These are phyloP conservation scores for Tetragonisca angustula DNA, from an alignment of 2,888 invertebrate genomes.

Conservation along the genomic window DNA sequence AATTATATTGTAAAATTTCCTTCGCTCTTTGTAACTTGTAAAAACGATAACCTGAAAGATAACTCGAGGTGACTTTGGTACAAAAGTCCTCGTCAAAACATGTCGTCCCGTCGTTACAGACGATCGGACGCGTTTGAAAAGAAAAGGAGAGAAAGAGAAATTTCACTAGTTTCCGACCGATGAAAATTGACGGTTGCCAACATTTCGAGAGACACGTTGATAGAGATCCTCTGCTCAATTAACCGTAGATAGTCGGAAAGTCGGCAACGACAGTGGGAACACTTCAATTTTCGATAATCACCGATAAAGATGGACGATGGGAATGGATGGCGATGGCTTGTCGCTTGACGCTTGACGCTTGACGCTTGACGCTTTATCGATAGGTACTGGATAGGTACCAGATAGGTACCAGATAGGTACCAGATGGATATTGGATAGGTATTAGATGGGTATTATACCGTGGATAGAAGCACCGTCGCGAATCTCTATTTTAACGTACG, in stretches of 20 bases:
- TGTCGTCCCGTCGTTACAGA: too few relatives aligned
- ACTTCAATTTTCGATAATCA: not conserved
- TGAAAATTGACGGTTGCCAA: not conserved
- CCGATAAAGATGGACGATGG: constrained; percentile 13
- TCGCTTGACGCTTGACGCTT: too few relatives aligned
- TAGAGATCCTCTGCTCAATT: constrained; percentile 1
- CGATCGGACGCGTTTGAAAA: too few relatives aligned
- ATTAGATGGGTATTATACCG: not conserved
- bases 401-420: too few relatives aligned
- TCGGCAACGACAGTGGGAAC: not conserved
- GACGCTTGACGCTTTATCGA: not conserved
- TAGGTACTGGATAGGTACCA: not conserved
- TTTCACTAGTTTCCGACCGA: not conserved
- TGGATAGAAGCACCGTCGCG: not conserved
- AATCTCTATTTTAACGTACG: not conserved
- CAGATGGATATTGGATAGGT: too few relatives aligned
- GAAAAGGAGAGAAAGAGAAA: too few relatives aligned
- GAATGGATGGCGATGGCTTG: not conserved
- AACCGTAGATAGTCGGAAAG: constrained; percentile 1
- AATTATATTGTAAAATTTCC: too few relatives aligned
- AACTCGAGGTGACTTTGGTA: too few relatives aligned
- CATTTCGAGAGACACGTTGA: not conserved
- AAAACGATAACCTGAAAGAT: too few relatives aligned
- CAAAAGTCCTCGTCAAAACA: too few relatives aligned
- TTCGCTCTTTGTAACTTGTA: too few relatives aligned